Base-by-base conservation (phyloP, 2,113 vertebrate genomes). In the Carollia perspicillata region DNA sequence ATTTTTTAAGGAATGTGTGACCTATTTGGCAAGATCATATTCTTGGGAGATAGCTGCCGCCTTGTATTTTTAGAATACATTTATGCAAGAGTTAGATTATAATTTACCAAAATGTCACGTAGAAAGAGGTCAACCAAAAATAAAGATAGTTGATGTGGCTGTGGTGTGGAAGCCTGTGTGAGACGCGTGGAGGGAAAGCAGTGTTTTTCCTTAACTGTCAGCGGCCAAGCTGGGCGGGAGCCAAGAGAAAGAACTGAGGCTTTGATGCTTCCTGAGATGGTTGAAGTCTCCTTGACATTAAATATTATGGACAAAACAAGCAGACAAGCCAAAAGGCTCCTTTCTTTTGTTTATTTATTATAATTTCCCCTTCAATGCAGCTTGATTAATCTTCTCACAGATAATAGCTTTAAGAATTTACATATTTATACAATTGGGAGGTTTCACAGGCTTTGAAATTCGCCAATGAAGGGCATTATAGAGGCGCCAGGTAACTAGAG, bases 31-130 rank as follows among this genome's bases (percentile, higher is more conserved):
- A 93, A 72, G 10, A 13, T 91, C 90, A 17, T 81, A 28, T 81
- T 91, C 60, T 94, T 75, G 53, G 18, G 47, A n/a, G n/a, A 89
- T 72, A 93, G 78, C 23, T 80, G 17, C 51, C 71, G 49, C 68
- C 23, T 72, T 84, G 16, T 91, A 97, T 90, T 97, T 97, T 97
- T 97, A 96, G 97, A 90, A 68, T 42, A 55, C 85, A 66, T 96
- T 93, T 88, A 92, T 93, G 55, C 40, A 79, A 89, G 47, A 79
- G 91, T 96, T 77, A 95, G 93, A 94, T 96, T 96, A 84, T 97
- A 97, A 93, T 65, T 96, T 97, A 88, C 94, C 53, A 90, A 96
- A 96, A 96, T 95, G 89, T 81, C 78, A 78, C 95, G 47, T 74
- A 89, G 88, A 78, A 95, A 87, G 92, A 96, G 22, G 47, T 28